phyloP scores from a whole-genome alignment of 2,888 invertebrate genomes.

The Sepioteuthis lessoniana region DNA sequence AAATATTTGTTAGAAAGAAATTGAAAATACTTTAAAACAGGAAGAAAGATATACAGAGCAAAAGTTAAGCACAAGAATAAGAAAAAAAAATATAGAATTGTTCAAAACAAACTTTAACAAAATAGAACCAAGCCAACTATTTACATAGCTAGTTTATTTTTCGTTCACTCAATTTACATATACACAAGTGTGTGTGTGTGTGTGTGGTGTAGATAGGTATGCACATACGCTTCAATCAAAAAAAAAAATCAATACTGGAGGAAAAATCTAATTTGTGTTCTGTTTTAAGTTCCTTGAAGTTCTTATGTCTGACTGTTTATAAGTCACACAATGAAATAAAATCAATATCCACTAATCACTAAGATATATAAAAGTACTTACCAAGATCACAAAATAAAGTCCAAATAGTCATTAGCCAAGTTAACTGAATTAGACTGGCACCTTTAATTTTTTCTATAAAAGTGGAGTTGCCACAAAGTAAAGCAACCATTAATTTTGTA shows the following conservation, averaged over 20 bases:
- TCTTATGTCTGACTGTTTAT: not conserved
- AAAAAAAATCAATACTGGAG: not conserved
- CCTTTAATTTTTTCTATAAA: not conserved
- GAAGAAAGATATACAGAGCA: no score
- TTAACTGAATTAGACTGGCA: not conserved
- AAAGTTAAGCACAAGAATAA: no score
- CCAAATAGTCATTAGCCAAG: not conserved
- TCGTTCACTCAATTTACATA: not conserved
- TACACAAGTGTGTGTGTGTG: not conserved
- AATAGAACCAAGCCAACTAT: not conserved
- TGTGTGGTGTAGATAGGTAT: not conserved
- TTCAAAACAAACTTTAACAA: not conserved
- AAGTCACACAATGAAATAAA: slow-evolving; percentile 33
- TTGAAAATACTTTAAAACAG: no score
- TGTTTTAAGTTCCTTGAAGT: not conserved
- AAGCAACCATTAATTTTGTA: not conserved
- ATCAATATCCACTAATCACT: slow-evolving; percentile 12
- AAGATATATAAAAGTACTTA: not conserved
- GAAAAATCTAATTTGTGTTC: slow-evolving; percentile 20
- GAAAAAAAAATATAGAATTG: no score
- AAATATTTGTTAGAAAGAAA: no score
- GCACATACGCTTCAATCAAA: not conserved
- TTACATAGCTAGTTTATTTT: not conserved
- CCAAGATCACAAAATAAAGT: slow-evolving; percentile 7
- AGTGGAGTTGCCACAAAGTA: not conserved